phyloP scores from a whole-genome alignment of 2,797 vertebrate genomes.

The Protosalanx chinensis region DNA sequence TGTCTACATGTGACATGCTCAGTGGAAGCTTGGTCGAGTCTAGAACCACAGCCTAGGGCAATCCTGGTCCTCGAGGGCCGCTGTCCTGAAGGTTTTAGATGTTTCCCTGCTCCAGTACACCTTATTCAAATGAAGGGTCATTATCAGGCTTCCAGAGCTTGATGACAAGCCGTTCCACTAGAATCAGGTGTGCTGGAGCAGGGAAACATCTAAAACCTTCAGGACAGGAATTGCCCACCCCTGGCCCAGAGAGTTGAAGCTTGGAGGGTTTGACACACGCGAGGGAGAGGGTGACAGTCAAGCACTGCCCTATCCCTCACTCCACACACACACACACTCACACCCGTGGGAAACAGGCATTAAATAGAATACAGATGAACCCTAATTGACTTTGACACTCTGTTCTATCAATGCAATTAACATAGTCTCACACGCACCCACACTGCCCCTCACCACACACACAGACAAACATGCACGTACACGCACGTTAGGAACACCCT shows the following conservation, averaged over 20 bases:
- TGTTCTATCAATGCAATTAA: constrained; percentile 55
- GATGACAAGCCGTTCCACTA: too few relatives aligned
- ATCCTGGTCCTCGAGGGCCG: too few relatives aligned
- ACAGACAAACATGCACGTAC: constrained; percentile 1
- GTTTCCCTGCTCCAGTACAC: too few relatives aligned
- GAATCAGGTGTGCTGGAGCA: too few relatives aligned
- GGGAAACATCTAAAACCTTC: too few relatives aligned
- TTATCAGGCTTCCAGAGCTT: too few relatives aligned
- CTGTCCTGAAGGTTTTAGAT: too few relatives aligned
- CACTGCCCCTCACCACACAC: constrained; percentile 2
- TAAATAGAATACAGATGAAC: constrained; percentile 55
- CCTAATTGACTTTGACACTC: constrained; percentile 54
- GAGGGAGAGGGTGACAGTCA: not conserved
- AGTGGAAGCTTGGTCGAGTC: constrained; percentile 14
- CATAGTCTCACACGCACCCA: constrained; percentile 10
- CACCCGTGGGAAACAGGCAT: constrained; percentile 18
- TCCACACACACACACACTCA: too few relatives aligned
- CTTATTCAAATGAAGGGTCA: too few relatives aligned
- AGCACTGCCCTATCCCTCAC: not conserved
- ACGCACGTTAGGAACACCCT: constrained; percentile 37
- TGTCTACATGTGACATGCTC: constrained; percentile 42
- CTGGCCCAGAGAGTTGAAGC: too few relatives aligned
- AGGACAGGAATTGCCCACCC: too few relatives aligned
- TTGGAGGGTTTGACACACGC: not conserved
- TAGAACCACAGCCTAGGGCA: not conserved